A percentile compares a stretch with the other conserved stretches of the same genome.
Conservation (phyloP, 2,113 vertebrate species). For the Clarias magur region DNA sequence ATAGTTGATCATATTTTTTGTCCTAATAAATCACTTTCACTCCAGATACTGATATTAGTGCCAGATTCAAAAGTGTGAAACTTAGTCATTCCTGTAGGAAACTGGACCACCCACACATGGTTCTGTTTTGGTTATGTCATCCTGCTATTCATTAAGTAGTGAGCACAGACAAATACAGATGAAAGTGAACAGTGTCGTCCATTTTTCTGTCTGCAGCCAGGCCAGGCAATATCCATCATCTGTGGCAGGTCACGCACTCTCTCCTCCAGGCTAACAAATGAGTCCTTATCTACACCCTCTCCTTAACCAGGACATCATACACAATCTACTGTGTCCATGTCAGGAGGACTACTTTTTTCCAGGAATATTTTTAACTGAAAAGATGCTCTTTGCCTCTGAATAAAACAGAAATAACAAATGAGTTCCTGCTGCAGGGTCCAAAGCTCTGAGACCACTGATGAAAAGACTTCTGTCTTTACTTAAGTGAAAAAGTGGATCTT, state of each 20-base stretch:
- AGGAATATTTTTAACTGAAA: background rate
- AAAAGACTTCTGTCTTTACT: background rate
- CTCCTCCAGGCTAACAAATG: constrained; percentile 16
- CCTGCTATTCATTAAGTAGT: constrained; percentile 20
- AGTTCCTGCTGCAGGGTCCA: background rate
- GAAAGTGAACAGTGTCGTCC: constrained; percentile 22
- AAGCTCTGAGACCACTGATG: background rate
- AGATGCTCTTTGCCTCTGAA: background rate
- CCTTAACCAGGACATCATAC: constrained; percentile 3
- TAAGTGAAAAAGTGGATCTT: background rate
- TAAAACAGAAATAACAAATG: background rate
- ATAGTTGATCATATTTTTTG: background rate
- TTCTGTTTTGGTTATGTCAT: constrained; percentile 44
- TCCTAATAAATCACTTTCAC: background rate
- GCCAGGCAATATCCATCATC: background rate
- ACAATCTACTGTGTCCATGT: background rate
- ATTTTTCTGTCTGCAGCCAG: constrained; percentile 20
- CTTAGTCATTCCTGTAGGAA: constrained; percentile 15
- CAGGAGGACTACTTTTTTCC: background rate
- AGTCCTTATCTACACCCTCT: constrained; percentile 9
- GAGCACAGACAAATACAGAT: constrained; percentile 34
- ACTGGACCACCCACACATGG: background rate
- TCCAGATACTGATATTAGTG: background rate
- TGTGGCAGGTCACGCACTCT: constrained; percentile 27
- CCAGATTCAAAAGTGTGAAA: constrained; percentile 32